Evolutionary conservation across 2,797 vertebrate genomes (phyloP).

Genomic region (Synanceia verrucosa): DNA sequence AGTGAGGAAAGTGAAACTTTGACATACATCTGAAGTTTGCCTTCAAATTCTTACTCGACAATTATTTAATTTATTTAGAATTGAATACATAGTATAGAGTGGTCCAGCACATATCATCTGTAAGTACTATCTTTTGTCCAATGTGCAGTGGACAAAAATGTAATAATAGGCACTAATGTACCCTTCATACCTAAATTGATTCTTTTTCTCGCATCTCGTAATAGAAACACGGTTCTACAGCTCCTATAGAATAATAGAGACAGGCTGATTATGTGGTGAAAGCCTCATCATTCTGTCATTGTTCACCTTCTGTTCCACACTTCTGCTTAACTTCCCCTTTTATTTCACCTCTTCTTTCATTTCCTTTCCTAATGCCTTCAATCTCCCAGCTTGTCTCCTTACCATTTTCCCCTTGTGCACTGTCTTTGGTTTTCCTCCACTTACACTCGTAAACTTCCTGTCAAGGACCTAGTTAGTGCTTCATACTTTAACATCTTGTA

Average conservation of each 20-base stretch:
- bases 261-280: constrained; percentile 54
- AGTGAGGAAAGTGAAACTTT: not conserved
- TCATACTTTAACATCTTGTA: constrained; percentile 28
- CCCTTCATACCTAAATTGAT: constrained; percentile 16
- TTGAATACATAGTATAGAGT: not conserved
- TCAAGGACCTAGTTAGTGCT: constrained; percentile 57
- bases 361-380: constrained; percentile 51
- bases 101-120: not conserved
- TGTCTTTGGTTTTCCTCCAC: constrained; percentile 31
- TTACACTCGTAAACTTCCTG: constrained; percentile 47
- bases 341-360: constrained; percentile 58
- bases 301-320: constrained; percentile 57
- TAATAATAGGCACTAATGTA: constrained; percentile 30
- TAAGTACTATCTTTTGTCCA: constrained; percentile 13
- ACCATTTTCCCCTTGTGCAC: constrained; percentile 25
- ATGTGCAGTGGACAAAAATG: not conserved
- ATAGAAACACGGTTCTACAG: constrained; percentile 14
- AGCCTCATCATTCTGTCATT: constrained; percentile 69
- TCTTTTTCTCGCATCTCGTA: constrained; percentile 17
- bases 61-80: not conserved
- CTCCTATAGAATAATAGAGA: constrained; percentile 40
- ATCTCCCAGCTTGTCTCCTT: constrained; percentile 32
- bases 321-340: constrained; percentile 58
- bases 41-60: not conserved
- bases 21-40: not conserved